Base-by-base conservation (phyloP, 2,888 invertebrate genomes). In the Eupithecia exiguata region DNA sequence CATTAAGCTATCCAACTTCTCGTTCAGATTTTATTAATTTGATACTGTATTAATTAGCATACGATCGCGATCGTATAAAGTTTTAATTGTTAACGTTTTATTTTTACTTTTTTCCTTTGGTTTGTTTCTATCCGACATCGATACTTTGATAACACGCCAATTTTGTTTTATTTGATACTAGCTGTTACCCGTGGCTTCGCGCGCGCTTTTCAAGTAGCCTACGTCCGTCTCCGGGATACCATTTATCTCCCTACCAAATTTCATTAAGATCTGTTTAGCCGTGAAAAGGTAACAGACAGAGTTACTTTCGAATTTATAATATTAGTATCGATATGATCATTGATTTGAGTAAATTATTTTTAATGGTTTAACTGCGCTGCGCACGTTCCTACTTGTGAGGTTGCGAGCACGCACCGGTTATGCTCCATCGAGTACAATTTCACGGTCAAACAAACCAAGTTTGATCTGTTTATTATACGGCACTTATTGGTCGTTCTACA, bases 401-500 rank as follows among this genome's bases (percentile, higher is more conserved):
- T 21, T 66, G 21, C 21, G 63, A 63, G 63, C 88, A 89, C 86
- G 90, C 88, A 87, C 86, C 80, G 87, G 89, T 89, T 89, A 89
- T 89, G 91, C 90, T 86, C 85, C 84, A 85, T 86, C 87, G 87
- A 87, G 87, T 85, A 87, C 87, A 90, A 92, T 92, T 93, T 92
- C 91, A 92, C 89, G 92, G 92, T 89, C 90, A 93, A 91, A 92
- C 87, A 89, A 87, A 86, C 87, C 81, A 87, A 88, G 87, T 90
- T 89, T 87, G 89, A 91, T 91, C 87, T 87, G 88, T 88, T 87
- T 87, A 89, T 90, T 88, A 89, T 85, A 84, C 83, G 83, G 83
- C 83, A 86, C 81, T 89, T 84, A 89, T 87, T 84, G 83, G 83
- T 82, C 79, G 73, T 80, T 84, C 87, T 84, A 84, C 85, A 86